A percentile compares a stretch with the other conserved stretches of the same genome.
Conservation (phyloP, 2,888 invertebrate genomes). For the Gortyna flavago region DNA sequence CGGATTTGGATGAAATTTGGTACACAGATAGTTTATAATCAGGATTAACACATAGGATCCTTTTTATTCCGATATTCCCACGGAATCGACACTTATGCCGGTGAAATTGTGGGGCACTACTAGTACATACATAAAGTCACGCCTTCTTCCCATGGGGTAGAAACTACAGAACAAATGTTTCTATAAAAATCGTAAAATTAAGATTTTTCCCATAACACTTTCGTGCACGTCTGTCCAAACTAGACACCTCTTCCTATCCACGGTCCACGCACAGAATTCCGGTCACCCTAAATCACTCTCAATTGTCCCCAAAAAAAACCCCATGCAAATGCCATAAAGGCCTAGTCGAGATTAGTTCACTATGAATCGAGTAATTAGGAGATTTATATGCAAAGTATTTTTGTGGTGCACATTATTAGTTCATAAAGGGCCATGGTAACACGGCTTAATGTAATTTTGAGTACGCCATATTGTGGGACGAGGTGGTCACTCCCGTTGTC, state of each 20-base stretch:
- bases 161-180: neutral
- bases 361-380: constrained; percentile 88
- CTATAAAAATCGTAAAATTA: neutral
- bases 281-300: constrained; percentile 85
- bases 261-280: constrained; percentile 69
- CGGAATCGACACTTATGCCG: no score
- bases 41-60: no score
- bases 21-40: neutral
- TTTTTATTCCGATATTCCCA: no score
- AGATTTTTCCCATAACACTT: constrained; percentile 40
- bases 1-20: no score
- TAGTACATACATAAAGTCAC: neutral
- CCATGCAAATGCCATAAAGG: constrained; percentile 83
- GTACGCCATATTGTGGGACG: constrained; percentile 79
- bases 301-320: constrained; percentile 81
- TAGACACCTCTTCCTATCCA: constrained; percentile 62
- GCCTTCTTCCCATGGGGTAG: neutral
- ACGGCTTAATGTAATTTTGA: constrained; percentile 84
- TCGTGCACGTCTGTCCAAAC: constrained; percentile 40
- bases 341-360: constrained; percentile 85
- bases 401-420: constrained; percentile 88
- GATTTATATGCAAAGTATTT: constrained; percentile 89
- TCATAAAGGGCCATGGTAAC: constrained; percentile 82
- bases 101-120: no score
- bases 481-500: constrained; percentile 87